Base-by-base conservation (phyloP, 2,888 invertebrate species). In the Hyposoter didymator region DNA sequence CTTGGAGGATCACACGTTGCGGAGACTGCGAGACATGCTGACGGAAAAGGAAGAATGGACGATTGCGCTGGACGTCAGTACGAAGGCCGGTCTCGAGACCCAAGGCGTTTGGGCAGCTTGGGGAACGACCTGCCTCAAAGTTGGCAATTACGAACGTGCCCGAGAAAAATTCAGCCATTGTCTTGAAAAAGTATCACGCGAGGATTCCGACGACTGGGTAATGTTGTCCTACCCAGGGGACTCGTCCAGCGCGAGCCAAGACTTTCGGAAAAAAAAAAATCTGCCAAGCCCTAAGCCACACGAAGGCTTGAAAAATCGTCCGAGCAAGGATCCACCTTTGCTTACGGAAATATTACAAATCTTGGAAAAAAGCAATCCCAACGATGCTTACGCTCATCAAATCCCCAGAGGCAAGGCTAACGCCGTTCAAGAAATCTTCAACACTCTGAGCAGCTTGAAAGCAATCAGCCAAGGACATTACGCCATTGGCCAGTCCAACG, bases 31-130 rank as follows among this genome's bases (percentile, higher is more conserved):
- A 35, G 97, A 97, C 91, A 95, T 95, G 49, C 91, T 97, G 66
- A 95, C 98, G n/a, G 97, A 97, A 93, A 96, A 96, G 0, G 98
- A 98, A 91, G 96, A 98, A 91, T 98, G 98, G 97, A 95, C 96
- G 82, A 93, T 98, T 62, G 98, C 97, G 0, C 91, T 97, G 78
- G 97, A 97, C 91, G 96, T 99, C 64, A 98, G 98, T 1, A 97
- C 98, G 0, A 98, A 98, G 94, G 97, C 96, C 84, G 98, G 98
- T 0, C 94, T 98, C 22, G 96, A 98, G 22, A 95, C 96, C 8
- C 93, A 92, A 90, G 96, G 97, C 59, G 97, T 98, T 0, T 96
- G 98, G 95, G 97, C 97, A 0, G 97, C 97, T 0, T 98, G 98
- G 97, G 98, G 98, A 0, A 96, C 98, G 91, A 96, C 97, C 17